Base-by-base conservation (phyloP, 2,113 vertebrate species). In the Indicator maculatus region DNA sequence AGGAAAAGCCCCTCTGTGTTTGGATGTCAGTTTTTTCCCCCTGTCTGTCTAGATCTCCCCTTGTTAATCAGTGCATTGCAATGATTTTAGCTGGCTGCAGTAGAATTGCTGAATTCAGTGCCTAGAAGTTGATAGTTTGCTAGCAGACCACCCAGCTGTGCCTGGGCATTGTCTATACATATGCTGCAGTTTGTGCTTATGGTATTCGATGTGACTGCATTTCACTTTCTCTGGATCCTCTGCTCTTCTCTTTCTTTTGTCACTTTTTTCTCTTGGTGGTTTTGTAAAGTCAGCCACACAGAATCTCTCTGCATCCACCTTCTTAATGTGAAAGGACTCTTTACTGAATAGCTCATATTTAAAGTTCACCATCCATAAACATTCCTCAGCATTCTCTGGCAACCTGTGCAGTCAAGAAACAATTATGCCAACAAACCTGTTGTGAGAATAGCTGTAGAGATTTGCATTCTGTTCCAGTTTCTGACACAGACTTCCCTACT, bases 391-490 rank as follows among this genome's bases (percentile, higher is more conserved):
- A 93, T 88, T 79, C 72, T 71, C 63, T 93, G 85, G 88, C 83
- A 94, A 83, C 86, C 36, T 58, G 24, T 36, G 50, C 76, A 65
- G 53, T 45, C 1, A 2, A 78, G 84, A 91, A 95, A 74, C 69
- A 88, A 83, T 84, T 65, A 69, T 83, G 83, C 60, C 85, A 88
- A 60, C 80, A 93, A 94, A 93, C 70, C 58, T 88, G 83, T 77
- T 96, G 74, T 53, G 85, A 78, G 79, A 93, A 71, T 86, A 91
- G 66, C 80, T 58, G 58, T 90, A 88, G 70, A 93, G 83, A 95
- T 94, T 80, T 94, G 65, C 85, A 88, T 91, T 94, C 90, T 86
- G 76, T 86, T 90, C 88, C 76, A 72, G 79, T 81, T 94, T 95
- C 95, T 95, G 72, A 55, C 47, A 86, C 64, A 87, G 60, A 15